These are phyloP conservation scores for Brachionus manjavacas DNA, from an alignment of 1,140 invertebrate genomes.

Conservation along the genomic window DNA sequence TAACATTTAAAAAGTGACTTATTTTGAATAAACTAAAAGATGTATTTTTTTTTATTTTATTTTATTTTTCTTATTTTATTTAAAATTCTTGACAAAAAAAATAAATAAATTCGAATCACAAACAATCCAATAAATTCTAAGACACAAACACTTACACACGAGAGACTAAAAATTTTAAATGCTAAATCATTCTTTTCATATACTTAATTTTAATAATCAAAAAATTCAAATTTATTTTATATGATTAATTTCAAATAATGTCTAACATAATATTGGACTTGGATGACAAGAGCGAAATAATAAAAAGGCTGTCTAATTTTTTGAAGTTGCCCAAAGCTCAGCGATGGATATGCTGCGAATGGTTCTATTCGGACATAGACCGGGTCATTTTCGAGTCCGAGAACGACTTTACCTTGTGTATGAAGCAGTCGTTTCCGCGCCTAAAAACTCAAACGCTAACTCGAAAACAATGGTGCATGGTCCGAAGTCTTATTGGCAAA, in stretches of 20 bases:
- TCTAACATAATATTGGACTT: background rate
- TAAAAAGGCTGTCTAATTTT: slow-evolving; percentile 75
- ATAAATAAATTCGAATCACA: background rate
- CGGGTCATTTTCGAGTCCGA: slow-evolving; percentile 87
- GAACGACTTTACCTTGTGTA: slow-evolving; percentile 90
- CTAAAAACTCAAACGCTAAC: slow-evolving; percentile 77
- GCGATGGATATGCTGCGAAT: slow-evolving; percentile 98
- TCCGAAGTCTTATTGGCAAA: slow-evolving; percentile 91
- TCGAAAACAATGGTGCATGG: slow-evolving; percentile 88
- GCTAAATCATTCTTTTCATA: background rate
- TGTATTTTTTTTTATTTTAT: no score
- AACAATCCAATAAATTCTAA: background rate
- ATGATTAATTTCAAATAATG: background rate
- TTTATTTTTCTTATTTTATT: no score
- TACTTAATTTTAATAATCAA: background rate
- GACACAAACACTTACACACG: background rate
- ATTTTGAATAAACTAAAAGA: background rate
- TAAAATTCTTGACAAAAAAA: background rate
- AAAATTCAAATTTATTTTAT: background rate
- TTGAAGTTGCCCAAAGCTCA: slow-evolving; percentile 95
- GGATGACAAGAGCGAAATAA: background rate
- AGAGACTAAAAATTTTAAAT: background rate
- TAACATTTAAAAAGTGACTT: background rate
- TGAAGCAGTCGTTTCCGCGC: slow-evolving; percentile 88
- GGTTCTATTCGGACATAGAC: slow-evolving; percentile 98